Evolutionary conservation across 1,140 invertebrate species (phyloP).

Genomic region (Hycleus cichorii): DNA sequence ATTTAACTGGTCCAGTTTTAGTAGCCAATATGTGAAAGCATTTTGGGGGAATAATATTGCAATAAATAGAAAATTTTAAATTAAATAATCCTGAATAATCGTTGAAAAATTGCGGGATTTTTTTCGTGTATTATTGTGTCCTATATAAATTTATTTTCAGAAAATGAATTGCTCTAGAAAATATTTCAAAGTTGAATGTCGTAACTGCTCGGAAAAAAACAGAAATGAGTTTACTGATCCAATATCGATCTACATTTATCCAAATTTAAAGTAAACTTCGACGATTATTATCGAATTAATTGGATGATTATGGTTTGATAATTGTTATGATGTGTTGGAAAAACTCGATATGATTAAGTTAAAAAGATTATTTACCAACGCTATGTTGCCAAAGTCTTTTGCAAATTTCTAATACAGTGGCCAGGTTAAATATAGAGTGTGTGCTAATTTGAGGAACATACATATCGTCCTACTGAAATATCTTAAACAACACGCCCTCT

Average conservation of each 20-base stretch:
- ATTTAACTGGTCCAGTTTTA: slow-evolving; percentile 9
- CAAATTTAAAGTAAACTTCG: too few relatives aligned
- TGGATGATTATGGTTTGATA: too few relatives aligned
- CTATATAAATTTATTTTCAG: slow-evolving; percentile 10
- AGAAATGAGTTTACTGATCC: slow-evolving; percentile 7
- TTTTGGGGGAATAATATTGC: too few relatives aligned
- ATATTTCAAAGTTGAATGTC: slow-evolving; percentile 3
- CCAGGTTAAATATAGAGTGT: slow-evolving; percentile 31
- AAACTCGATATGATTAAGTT: slow-evolving; percentile 22
- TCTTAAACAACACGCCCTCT: slow-evolving; percentile 27
- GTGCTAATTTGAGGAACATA: slow-evolving; percentile 31
- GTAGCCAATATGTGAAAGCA: slow-evolving; percentile 6
- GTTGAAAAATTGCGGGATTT: too few relatives aligned
- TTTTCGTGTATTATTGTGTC: neutral
- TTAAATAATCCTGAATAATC: too few relatives aligned
- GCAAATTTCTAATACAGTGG: slow-evolving; percentile 28
- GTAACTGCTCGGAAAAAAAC: slow-evolving; percentile 1
- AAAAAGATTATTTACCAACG: slow-evolving; percentile 30
- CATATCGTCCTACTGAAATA: slow-evolving; percentile 33
- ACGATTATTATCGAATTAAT: too few relatives aligned
- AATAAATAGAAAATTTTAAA: too few relatives aligned
- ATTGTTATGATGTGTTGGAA: slow-evolving; percentile 3
- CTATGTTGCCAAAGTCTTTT: slow-evolving; percentile 23
- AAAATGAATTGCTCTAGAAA: slow-evolving; percentile 6
- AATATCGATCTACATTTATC: neutral